Evolutionary conservation across 2,113 vertebrate species (phyloP).

Genomic region (Zapornia atra): DNA sequence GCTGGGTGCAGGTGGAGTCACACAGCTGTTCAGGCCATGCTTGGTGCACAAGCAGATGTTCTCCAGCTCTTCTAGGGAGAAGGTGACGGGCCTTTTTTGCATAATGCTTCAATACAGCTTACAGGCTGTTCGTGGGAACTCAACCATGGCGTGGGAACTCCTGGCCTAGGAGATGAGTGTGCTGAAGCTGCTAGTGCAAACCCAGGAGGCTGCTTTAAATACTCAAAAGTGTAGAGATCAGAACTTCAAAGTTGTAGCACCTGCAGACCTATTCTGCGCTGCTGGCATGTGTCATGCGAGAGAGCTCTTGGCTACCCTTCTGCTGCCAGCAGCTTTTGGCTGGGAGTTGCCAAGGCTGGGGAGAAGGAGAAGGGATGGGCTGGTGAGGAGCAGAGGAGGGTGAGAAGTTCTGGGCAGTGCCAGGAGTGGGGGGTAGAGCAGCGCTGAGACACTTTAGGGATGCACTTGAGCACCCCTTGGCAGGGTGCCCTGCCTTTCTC

Average conservation of each 20-base stretch:
- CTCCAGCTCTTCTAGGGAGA: not conserved
- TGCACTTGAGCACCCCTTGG: not conserved
- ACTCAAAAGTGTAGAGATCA: not conserved
- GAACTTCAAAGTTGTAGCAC: slow-evolving; percentile 36
- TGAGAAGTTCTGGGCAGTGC: not conserved
- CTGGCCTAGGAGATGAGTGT: not conserved
- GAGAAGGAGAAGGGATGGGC: not conserved
- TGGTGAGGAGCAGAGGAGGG: not conserved
- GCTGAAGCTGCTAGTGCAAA: not conserved
- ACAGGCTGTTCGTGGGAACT: slow-evolving; percentile 23
- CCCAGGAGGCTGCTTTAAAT: not conserved
- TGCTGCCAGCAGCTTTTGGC: not conserved
- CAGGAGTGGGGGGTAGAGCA: not conserved
- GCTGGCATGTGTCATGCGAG: rapidly evolving
- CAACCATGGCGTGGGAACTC: slow-evolving; percentile 10
- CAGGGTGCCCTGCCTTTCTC: not conserved
- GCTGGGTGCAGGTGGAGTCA: not conserved
- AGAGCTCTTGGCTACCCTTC: not conserved
- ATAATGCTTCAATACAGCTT: slow-evolving; percentile 46
- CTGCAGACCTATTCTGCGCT: not conserved
- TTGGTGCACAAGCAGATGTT: slow-evolving; percentile 19
- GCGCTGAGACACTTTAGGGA: rapidly evolving
- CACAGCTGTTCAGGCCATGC: not conserved
- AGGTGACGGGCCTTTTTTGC: slow-evolving; percentile 8
- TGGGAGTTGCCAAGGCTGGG: not conserved